A percentile compares a stretch with the other conserved stretches of the same genome.
phyloP scores from a whole-genome alignment of 2,888 invertebrate species.

The Steinernema scapterisci region DNA sequence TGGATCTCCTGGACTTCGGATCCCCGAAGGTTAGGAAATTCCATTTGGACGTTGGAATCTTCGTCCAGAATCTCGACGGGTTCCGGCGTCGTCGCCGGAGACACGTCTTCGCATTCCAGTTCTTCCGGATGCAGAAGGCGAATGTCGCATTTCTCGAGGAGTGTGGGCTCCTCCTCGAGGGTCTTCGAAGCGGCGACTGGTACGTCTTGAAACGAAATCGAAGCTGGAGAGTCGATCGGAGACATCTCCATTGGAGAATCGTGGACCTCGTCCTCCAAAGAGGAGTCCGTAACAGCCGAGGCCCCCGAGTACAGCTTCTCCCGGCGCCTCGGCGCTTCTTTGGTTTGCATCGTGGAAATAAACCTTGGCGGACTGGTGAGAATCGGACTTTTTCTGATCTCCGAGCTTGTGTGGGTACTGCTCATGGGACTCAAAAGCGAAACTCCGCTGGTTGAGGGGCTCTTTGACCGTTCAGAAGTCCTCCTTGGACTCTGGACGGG shows the following conservation, averaged over 20 bases:
- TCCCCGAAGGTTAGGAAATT: background rate
- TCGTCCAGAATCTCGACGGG: background rate
- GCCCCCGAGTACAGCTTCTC: too few species aligned
- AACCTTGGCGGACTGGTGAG: too few species aligned
- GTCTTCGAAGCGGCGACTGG: background rate
- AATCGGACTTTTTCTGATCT: too few species aligned
- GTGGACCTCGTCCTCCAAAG: background rate
- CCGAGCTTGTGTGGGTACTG: too few species aligned
- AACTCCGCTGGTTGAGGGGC: too few species aligned
- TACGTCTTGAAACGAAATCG: background rate
- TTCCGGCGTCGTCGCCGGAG: background rate
- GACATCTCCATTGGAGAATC: too few species aligned
- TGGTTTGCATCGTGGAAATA: too few species aligned
- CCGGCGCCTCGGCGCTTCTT: too few species aligned
- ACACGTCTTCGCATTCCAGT: background rate
- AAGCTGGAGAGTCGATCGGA: too few species aligned
- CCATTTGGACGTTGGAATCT: background rate
- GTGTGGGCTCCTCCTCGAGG: background rate
- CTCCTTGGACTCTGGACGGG: too few species aligned
- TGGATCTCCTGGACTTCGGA: background rate
- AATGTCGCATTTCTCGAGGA: background rate
- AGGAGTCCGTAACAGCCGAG: background rate
- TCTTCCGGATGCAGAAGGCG: background rate
- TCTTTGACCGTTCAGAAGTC: too few species aligned
- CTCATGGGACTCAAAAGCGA: too few species aligned